These are phyloP conservation scores for Phalacrocorax pelagicus DNA, from an alignment of 2,113 vertebrate species.

Conservation along the genomic window DNA sequence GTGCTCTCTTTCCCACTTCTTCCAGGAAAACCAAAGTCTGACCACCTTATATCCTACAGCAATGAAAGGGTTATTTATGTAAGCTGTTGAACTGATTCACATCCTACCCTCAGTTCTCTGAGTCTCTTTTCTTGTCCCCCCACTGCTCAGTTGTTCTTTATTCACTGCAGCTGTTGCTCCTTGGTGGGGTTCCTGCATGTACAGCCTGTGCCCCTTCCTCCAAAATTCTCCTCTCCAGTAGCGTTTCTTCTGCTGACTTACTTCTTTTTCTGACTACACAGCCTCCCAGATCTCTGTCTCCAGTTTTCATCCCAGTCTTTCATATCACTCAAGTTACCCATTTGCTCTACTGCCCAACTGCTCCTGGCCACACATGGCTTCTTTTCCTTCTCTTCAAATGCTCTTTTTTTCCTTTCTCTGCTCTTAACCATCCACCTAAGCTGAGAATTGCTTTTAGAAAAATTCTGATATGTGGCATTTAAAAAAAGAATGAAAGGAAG, in stretches of 20 bases:
- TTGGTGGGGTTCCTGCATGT: background rate
- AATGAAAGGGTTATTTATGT: constrained; percentile 1
- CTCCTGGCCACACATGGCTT: background rate
- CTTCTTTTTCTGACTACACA: background rate
- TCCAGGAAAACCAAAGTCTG: constrained; percentile 91
- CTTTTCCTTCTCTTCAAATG: background rate
- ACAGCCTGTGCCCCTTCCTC: background rate
- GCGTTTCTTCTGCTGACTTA: background rate
- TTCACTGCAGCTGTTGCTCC: background rate
- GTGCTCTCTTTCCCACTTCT: constrained; percentile 90
- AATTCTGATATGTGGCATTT: background rate
- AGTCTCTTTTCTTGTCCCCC: background rate
- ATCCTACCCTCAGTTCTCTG: background rate
- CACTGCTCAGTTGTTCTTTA: background rate
- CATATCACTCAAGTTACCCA: background rate
- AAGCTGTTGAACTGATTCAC: background rate
- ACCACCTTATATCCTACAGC: constrained; percentile 88
- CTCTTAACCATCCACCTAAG: background rate
- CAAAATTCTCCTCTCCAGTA: background rate
- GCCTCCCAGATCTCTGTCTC: background rate
- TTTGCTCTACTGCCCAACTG: background rate
- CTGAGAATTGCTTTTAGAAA: background rate
- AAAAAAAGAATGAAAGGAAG: background rate
- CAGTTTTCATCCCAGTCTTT: background rate
- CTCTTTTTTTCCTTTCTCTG: background rate